A percentile compares a stretch with the other conserved stretches of the same genome.
phyloP scores from a whole-genome alignment of 2,797 vertebrate genomes.

The Setipinna tenuifilis region DNA sequence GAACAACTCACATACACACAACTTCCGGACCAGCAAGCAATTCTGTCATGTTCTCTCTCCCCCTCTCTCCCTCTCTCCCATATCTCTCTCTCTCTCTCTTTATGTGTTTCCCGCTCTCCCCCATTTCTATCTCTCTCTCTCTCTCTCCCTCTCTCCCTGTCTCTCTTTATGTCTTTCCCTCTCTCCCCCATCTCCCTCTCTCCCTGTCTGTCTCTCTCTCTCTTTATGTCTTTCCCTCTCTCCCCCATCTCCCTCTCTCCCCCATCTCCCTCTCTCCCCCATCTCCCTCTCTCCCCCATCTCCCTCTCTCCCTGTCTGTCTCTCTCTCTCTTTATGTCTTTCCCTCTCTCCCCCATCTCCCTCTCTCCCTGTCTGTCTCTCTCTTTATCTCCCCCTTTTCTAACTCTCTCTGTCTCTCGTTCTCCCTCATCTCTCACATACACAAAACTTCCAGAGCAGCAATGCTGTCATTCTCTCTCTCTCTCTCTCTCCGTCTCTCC shows the following conservation, averaged over 20 bases:
- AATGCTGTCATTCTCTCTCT: neutral
- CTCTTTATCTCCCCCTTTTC: neutral
- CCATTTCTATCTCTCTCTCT: neutral
- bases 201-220: no score
- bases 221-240: neutral
- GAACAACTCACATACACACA: no score
- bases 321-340: no score
- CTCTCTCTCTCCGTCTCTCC: neutral
- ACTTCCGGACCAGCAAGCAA: no score
- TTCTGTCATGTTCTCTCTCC: neutral
- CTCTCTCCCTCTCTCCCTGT: no score
- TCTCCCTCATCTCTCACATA: no score
- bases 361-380: neutral
- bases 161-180: no score
- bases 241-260: neutral
- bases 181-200: no score
- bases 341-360: neutral
- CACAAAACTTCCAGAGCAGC: no score
- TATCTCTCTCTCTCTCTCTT: neutral
- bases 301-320: no score
- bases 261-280: neutral
- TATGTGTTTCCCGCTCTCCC: neutral
- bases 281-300: neutral
- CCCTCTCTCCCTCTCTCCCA: neutral
- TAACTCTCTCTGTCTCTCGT: constrained; percentile 20